These are phyloP conservation scores for Chironomus tepperi DNA, from an alignment of 1,140 invertebrate genomes.

Conservation along the genomic window DNA sequence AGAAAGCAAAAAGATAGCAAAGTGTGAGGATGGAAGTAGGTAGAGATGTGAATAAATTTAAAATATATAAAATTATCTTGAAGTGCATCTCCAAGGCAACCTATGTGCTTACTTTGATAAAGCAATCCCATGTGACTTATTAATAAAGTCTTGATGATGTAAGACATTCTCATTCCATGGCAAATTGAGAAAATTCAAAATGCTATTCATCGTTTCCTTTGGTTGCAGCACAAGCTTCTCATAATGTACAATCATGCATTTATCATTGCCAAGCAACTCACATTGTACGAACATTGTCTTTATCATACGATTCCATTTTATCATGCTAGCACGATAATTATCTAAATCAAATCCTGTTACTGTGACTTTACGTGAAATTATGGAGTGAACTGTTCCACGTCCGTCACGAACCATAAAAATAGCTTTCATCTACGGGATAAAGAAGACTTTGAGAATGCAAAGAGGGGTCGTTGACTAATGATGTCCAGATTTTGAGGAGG, in stretches of 20 bases:
- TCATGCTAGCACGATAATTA: constrained; percentile 86
- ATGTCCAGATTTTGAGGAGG: too few relatives aligned
- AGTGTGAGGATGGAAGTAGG: constrained; percentile 19
- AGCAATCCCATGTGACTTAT: constrained; percentile 87
- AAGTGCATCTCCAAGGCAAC: background rate
- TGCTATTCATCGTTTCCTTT: constrained; percentile 76
- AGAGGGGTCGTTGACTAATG: too few relatives aligned
- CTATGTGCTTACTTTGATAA: constrained; percentile 71
- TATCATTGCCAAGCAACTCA: constrained; percentile 69
- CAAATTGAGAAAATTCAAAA: constrained; percentile 84
- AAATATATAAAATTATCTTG: background rate
- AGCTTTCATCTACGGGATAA: constrained; percentile 67
- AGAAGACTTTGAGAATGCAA: constrained; percentile 49
- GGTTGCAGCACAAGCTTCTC: constrained; percentile 96
- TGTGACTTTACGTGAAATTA: constrained; percentile 91
- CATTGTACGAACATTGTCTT: constrained; percentile 92
- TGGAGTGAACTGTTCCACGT: constrained; percentile 94
- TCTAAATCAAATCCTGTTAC: constrained; percentile 95
- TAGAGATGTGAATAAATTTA: background rate
- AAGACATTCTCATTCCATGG: constrained; percentile 94
- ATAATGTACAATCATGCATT: constrained; percentile 87
- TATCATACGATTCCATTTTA: constrained; percentile 94
- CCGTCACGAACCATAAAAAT: constrained; percentile 98
- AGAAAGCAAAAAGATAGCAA: constrained; percentile 24
- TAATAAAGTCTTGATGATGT: constrained; percentile 95